Conservation (phyloP, 2,888 invertebrate species). For the Andrena fulva region DNA sequence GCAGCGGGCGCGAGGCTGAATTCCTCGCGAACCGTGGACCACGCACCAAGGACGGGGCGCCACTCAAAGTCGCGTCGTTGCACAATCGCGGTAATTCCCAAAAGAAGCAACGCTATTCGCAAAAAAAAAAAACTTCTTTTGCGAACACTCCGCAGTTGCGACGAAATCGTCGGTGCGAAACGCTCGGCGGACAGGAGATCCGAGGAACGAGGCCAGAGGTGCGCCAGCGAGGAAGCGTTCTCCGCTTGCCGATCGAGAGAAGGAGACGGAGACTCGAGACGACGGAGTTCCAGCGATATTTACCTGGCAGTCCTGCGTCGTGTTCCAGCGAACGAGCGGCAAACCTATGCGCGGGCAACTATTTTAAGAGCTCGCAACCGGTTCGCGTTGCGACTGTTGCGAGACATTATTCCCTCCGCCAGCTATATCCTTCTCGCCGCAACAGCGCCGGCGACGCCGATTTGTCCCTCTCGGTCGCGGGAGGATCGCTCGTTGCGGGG, state of each 20-base stretch:
- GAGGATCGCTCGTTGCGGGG: neutral
- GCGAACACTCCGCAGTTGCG: neutral
- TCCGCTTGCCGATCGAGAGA: neutral
- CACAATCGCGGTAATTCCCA: too few species aligned
- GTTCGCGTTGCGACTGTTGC: slow-evolving; percentile 74
- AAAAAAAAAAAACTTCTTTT: too few species aligned
- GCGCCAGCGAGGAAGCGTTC: neutral
- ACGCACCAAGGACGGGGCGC: neutral
- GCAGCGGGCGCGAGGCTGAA: neutral
- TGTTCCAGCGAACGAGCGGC: slow-evolving; percentile 63
- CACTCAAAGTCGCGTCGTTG: too few species aligned
- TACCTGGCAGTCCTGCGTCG: slow-evolving; percentile 68
- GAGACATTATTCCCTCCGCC: slow-evolving; percentile 69
- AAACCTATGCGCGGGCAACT: slow-evolving; percentile 73
- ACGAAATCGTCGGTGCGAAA: neutral
- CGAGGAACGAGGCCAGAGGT: neutral
- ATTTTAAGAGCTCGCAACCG: slow-evolving; percentile 76
- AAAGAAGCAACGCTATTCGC: too few species aligned
- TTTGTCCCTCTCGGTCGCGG: neutral
- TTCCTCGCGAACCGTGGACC: neutral
- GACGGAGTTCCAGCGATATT: slow-evolving; percentile 42
- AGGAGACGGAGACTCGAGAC: neutral
- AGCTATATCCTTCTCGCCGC: slow-evolving; percentile 56
- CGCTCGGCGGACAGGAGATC: neutral
- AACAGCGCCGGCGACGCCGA: neutral